A percentile compares a stretch with the other conserved stretches of the same genome.
These are phyloP conservation scores for Tachina fera DNA, from an alignment of 2,888 invertebrate genomes.

Conservation along the genomic window DNA sequence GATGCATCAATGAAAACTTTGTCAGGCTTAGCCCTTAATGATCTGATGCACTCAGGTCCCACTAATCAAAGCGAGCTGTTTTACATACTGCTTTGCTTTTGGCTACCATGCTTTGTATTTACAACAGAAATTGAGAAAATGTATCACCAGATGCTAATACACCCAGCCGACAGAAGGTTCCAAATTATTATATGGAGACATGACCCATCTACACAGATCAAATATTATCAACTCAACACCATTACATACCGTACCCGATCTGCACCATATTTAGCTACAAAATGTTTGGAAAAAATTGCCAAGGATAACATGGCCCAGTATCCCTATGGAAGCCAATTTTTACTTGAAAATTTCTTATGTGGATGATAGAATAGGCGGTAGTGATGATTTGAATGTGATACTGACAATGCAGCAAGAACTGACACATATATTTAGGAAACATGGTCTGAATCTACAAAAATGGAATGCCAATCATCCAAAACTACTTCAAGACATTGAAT, in stretches of 20 bases:
- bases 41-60: neutral
- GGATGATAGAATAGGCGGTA: constrained; percentile 2
- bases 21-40: neutral
- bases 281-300: too few species aligned
- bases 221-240: too few species aligned
- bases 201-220: too few species aligned
- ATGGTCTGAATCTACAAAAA: neutral
- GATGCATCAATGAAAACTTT: neutral
- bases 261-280: too few species aligned
- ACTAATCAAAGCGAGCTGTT: too few species aligned
- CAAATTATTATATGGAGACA: too few species aligned
- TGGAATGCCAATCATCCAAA: too few species aligned
- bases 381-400: neutral
- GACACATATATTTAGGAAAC: neutral
- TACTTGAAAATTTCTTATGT: constrained; percentile 11
- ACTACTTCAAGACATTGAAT: too few species aligned
- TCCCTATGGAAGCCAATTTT: too few species aligned
- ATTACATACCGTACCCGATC: too few species aligned
- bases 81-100: neutral
- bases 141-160: constrained; percentile 5
- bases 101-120: constrained; percentile 8
- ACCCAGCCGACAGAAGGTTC: too few species aligned
- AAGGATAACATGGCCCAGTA: too few species aligned
- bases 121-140: constrained; percentile 5
- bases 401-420: neutral